Percentiles rank a stretch among this genome's conserved stretches.
Conservation (phyloP, 1,140 invertebrate species). For the Gonatopus flavifemur region DNA sequence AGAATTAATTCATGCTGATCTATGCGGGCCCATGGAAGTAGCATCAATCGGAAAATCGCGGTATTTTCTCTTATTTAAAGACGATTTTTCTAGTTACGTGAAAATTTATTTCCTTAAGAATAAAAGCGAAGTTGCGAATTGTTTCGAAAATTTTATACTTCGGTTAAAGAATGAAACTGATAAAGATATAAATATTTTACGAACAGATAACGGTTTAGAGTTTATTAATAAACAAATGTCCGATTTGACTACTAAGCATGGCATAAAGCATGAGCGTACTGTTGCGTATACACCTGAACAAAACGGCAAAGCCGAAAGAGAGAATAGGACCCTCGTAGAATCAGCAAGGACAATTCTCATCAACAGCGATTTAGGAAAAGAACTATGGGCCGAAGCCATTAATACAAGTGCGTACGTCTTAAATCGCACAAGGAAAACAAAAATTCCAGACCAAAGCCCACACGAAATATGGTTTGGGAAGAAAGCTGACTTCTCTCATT, state of each 20-base stretch:
- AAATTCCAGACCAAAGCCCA: neutral
- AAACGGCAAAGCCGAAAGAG: too few relatives aligned
- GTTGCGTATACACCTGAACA: too few relatives aligned
- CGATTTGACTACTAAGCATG: constrained; percentile 26
- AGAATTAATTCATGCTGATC: constrained; percentile 51
- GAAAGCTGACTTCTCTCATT: constrained; percentile 2
- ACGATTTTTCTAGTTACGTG: constrained; percentile 45
- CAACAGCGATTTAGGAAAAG: too few relatives aligned
- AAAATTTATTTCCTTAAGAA: constrained; percentile 46
- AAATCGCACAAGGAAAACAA: constrained; percentile 13
- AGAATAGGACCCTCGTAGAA: too few relatives aligned
- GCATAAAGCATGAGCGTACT: constrained; percentile 44
- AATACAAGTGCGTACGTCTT: too few relatives aligned
- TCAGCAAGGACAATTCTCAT: too few relatives aligned
- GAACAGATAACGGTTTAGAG: constrained; percentile 54
- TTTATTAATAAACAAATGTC: constrained; percentile 43
- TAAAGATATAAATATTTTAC: constrained; percentile 41
- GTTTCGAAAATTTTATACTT: constrained; percentile 43
- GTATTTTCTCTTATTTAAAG: constrained; percentile 49
- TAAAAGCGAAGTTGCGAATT: constrained; percentile 44
- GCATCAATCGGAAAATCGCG: constrained; percentile 33
- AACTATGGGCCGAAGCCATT: too few relatives aligned
- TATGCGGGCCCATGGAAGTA: constrained; percentile 50
- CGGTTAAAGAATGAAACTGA: constrained; percentile 38
- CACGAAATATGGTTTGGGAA: constrained; percentile 4